phyloP scores from a whole-genome alignment of 2,797 vertebrate species.

The Myiotriccus ornatus region DNA sequence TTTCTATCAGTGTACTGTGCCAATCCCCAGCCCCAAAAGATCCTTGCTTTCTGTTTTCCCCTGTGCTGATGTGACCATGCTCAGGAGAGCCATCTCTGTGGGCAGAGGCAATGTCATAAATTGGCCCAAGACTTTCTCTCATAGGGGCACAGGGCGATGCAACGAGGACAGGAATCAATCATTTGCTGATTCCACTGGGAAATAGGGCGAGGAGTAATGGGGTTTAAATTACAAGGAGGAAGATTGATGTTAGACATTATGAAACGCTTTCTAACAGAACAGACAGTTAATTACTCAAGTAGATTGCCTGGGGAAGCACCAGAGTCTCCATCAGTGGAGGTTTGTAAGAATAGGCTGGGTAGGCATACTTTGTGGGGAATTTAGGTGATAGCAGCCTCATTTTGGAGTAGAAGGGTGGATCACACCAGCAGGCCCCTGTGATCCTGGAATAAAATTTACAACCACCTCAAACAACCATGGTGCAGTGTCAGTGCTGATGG shows the following conservation, averaged over 20 bases:
- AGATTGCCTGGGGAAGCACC: constrained; percentile 6
- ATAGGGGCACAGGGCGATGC: rapidly evolving
- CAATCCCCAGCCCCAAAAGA: background rate
- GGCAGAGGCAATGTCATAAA: background rate
- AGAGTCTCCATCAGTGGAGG: background rate
- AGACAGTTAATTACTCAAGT: constrained; percentile 44
- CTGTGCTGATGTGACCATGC: rapidly evolving
- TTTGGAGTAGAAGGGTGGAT: background rate
- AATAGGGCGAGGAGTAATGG: background rate
- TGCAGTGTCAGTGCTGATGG: rapidly evolving
- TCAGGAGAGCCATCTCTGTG: rapidly evolving
- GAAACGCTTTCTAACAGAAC: background rate
- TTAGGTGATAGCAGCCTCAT: background rate
- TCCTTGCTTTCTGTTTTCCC: background rate
- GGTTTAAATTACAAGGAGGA: constrained; percentile 5
- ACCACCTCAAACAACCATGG: rapidly evolving
- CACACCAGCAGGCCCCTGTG: background rate
- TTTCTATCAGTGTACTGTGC: background rate
- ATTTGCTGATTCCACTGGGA: background rate
- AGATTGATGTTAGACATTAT: constrained; percentile 17
- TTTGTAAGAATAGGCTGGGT: background rate
- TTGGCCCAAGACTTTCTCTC: background rate
- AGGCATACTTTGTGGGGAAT: background rate
- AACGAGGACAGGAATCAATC: background rate
- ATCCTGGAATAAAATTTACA: background rate